A percentile compares a stretch with the other conserved stretches of the same genome.
Conservation (phyloP, 2,113 vertebrate genomes). For the Nothobranchius furzeri region DNA sequence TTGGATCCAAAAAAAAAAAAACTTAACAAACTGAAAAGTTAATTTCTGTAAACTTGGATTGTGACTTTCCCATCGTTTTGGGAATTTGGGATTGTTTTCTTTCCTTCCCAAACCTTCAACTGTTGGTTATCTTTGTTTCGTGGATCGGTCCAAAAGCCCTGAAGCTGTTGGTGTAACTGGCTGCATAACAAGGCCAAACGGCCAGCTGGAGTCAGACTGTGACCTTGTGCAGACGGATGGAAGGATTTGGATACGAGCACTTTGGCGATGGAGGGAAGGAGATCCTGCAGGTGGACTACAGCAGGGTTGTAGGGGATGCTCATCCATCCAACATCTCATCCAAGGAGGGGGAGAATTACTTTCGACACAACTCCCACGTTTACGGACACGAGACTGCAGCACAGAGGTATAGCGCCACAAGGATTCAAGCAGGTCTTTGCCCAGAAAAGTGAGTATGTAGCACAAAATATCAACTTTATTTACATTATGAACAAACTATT, state of each 20-base stretch:
- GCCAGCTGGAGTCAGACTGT: slow-evolving; percentile 15
- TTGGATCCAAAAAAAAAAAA: slow-evolving; percentile 27
- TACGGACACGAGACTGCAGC: slow-evolving; percentile 83
- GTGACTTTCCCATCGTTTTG: not conserved
- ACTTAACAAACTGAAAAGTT: slow-evolving; percentile 11
- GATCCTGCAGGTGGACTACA: slow-evolving; percentile 50
- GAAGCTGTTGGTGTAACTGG: not conserved
- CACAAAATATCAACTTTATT: not conserved
- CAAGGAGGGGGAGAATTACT: slow-evolving; percentile 27
- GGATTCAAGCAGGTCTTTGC: slow-evolving; percentile 84
- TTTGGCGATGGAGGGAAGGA: slow-evolving; percentile 32
- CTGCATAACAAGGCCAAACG: slow-evolving; percentile 5
- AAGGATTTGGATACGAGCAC: slow-evolving; percentile 49
- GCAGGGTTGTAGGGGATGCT: slow-evolving; percentile 54
- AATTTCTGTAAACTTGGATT: not conserved
- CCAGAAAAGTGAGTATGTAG: slow-evolving; percentile 82
- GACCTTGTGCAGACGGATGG: slow-evolving; percentile 58
- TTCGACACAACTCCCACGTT: slow-evolving; percentile 63
- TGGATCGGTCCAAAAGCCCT: not conserved
- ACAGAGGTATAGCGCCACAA: slow-evolving; percentile 85
- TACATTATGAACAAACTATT: not conserved
- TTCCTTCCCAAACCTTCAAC: slow-evolving; percentile 2
- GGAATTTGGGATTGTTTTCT: slow-evolving; percentile 6
- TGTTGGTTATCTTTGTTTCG: slow-evolving; percentile 16
- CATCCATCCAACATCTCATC: slow-evolving; percentile 17